Conservation (phyloP, 2,113 vertebrate genomes). For the Lota lota region DNA sequence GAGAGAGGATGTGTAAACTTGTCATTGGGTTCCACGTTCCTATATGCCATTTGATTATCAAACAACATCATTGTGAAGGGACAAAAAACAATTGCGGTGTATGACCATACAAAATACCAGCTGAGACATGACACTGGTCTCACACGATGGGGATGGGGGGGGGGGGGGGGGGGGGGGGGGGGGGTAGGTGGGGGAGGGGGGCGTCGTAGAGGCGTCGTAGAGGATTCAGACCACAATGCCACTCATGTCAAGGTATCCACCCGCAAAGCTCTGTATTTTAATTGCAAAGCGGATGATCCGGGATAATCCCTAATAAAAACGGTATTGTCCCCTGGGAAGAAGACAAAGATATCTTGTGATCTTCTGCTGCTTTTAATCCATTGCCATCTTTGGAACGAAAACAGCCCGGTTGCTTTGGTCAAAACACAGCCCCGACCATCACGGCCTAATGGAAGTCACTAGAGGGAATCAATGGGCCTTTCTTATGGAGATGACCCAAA, state of each 20-base stretch:
- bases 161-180: too few species aligned
- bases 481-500: constrained; percentile 67
- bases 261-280: constrained; percentile 64
- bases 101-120: too few species aligned
- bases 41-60: too few species aligned
- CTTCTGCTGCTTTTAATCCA: constrained; percentile 69
- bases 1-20: too few species aligned
- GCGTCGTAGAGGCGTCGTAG: too few species aligned
- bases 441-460: constrained; percentile 67
- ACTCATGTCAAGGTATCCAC: constrained; percentile 50
- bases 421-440: constrained; percentile 64
- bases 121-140: too few species aligned
- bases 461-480: constrained; percentile 61
- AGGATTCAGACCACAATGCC: constrained; percentile 30
- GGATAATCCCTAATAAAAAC: constrained; percentile 78
- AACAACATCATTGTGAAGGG: too few species aligned
- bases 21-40: too few species aligned
- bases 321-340: constrained; percentile 61
- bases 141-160: too few species aligned
- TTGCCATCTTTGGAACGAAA: constrained; percentile 63
- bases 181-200: too few species aligned
- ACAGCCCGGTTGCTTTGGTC: constrained; percentile 62
- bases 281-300: constrained; percentile 74
- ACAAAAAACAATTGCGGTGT: too few species aligned
- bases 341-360: constrained; percentile 78